Evolutionary conservation across 2,113 vertebrate species (phyloP), one percentile per base, ranked within the genome.

Genomic region (Rissa tridactyla): DNA sequence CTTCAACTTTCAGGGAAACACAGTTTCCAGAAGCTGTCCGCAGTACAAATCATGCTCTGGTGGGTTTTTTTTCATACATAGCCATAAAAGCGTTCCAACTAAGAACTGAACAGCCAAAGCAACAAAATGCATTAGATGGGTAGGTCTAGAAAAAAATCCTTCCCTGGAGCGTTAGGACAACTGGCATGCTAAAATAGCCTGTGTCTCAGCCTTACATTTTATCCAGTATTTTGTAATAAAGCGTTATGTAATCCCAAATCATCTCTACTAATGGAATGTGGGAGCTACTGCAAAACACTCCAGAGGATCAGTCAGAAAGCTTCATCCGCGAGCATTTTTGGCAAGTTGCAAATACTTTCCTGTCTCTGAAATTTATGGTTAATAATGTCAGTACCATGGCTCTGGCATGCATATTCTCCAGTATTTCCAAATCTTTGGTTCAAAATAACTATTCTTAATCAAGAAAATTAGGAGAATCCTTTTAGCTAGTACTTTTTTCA

Each of bases 241-340:
- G 64, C 21, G 82, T 96, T 97, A 94, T 94, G 88, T 86, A 98
- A 98, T 97, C 95, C 93, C 97, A 97, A 96, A 88, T 64, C 16
- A 87, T 95, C 95, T 87, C 70, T 90, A 82, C 87, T 78, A 79
- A 87, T 36, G 96, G 95, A 98, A 97, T 95, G 92, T 84, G 88
- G 85, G 84, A 96, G 95, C 95, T 95, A 96, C 97, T 98, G 97
- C 92, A 97, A 93, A 97, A 88, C 92, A 93, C 95, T 96, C 94
- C 22, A 65, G 76, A 91, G 87, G 95, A 97, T 95, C 94, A 96
- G 90, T 62, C 95, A 92, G 94, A 95, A 84, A 95, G 84, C 69
- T 97, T 94, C 82, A 73, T 96, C 94, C 76, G 65, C 16, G 66
- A 97, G 76, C 23, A 4, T 86, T 94, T 91, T 22, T 98, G 97